Conservation (phyloP, 2,113 vertebrate genomes). For the Myxocyprinus asiaticus region DNA sequence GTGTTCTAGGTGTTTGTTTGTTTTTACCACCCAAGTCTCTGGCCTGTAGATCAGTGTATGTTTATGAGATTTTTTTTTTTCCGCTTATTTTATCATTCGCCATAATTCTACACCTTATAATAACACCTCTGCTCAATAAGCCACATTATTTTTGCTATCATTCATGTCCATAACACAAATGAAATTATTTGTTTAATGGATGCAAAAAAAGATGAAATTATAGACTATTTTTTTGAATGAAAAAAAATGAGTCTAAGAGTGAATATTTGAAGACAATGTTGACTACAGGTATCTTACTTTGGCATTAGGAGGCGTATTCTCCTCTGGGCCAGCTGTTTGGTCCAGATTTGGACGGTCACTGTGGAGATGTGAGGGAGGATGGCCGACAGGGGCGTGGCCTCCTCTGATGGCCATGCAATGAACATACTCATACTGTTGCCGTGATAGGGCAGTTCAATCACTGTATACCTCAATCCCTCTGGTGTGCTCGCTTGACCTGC, state of each 20-base stretch:
- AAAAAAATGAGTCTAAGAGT: neutral
- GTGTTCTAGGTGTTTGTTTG: no score
- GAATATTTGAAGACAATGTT: neutral
- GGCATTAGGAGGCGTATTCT: constrained; percentile 89
- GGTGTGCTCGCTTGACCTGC: constrained; percentile 86
- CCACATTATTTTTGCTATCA: no score
- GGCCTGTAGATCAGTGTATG: no score
- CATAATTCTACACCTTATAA: no score
- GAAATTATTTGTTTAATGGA: no score
- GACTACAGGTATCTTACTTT: constrained; percentile 76
- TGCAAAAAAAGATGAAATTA: neutral
- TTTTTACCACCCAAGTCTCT: no score
- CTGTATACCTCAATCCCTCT: constrained; percentile 83
- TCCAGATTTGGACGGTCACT: constrained; percentile 87
- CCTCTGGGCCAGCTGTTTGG: constrained; percentile 80
- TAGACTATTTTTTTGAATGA: no score
- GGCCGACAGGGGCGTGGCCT: constrained; percentile 75
- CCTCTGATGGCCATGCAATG: constrained; percentile 83
- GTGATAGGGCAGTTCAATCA: constrained; percentile 91
- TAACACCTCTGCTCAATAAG: no score
- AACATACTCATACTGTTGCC: constrained; percentile 91
- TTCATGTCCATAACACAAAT: no score
- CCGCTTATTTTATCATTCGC: no score
- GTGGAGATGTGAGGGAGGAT: constrained; percentile 90
- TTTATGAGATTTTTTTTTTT: no score